A percentile compares a stretch with the other conserved stretches of the same genome.
Evolutionary conservation across 2,113 vertebrate species (phyloP).

Genomic region (Pachypanchax playfairii): DNA sequence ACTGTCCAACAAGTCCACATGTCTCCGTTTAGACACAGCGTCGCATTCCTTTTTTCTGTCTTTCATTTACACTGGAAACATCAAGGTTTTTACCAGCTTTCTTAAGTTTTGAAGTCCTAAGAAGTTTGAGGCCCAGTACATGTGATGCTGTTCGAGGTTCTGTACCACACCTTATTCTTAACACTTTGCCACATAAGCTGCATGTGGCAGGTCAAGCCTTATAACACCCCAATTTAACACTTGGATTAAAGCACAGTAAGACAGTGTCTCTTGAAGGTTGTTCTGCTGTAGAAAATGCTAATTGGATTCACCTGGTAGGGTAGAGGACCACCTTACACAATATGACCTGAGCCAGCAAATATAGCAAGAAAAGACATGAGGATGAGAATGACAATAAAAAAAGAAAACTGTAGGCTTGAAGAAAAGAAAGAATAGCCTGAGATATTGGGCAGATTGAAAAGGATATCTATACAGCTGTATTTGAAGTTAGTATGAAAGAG

Average conservation of each 20-base stretch:
- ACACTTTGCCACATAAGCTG: slow-evolving; percentile 24
- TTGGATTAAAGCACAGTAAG: slow-evolving; percentile 67
- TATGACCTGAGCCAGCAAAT: slow-evolving; percentile 40
- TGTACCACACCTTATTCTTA: slow-evolving; percentile 14
- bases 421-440: slow-evolving; percentile 20
- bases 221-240: slow-evolving; percentile 75
- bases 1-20: background rate
- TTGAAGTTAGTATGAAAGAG: slow-evolving; percentile 78
- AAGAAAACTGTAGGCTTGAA: slow-evolving; percentile 3
- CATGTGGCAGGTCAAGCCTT: slow-evolving; percentile 18
- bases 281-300: slow-evolving; percentile 57
- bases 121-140: background rate
- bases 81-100: background rate
- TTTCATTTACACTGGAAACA: background rate
- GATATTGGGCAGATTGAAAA: slow-evolving; percentile 57
- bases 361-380: slow-evolving; percentile 39
- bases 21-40: background rate
- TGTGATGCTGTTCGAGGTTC: slow-evolving; percentile 1
- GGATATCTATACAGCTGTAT: slow-evolving; percentile 67
- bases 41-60: background rate
- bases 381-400: slow-evolving; percentile 7
- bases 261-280: slow-evolving; percentile 45
- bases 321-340: slow-evolving; percentile 46
- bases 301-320: slow-evolving; percentile 78
- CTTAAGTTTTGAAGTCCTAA: slow-evolving; percentile 10